Conservation (phyloP, 92 coral and sea anemone genomes). For the Palythoa grandiflora region DNA sequence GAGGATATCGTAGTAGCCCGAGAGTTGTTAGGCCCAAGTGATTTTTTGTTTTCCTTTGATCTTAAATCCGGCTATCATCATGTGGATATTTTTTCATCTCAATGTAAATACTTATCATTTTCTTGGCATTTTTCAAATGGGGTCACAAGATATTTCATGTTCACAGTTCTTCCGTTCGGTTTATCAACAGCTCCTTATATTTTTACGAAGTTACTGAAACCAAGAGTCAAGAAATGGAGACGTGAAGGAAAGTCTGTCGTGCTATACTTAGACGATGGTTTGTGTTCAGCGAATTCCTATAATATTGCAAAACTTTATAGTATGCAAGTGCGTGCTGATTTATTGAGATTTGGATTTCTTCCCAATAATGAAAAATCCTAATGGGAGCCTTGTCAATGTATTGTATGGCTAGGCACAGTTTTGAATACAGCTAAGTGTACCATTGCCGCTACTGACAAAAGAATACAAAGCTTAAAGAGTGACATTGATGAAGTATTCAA, state of each 20-base stretch:
- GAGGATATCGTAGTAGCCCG: slow-evolving; percentile 41
- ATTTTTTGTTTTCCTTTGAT: slow-evolving; percentile 40
- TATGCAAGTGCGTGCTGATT: slow-evolving; percentile 59
- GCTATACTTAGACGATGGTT: slow-evolving; percentile 61
- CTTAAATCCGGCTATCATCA: slow-evolving; percentile 44
- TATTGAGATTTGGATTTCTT: slow-evolving; percentile 64
- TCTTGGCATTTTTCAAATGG: slow-evolving; percentile 43
- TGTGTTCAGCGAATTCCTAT: slow-evolving; percentile 22
- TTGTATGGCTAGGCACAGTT: slow-evolving; percentile 53
- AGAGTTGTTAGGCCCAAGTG: slow-evolving; percentile 13
- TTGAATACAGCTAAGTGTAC: slow-evolving; percentile 54
- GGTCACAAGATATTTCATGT: slow-evolving; percentile 12
- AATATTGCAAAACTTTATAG: slow-evolving; percentile 49
- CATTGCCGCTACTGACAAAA: slow-evolving; percentile 51
- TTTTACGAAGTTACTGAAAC: slow-evolving; percentile 52
- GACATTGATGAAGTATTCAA: slow-evolving; percentile 35
- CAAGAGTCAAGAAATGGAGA: slow-evolving; percentile 63
- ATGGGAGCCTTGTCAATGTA: slow-evolving; percentile 64
- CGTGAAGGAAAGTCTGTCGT: slow-evolving; percentile 38
- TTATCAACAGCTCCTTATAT: slow-evolving; percentile 52
- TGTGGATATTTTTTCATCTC: slow-evolving; percentile 15
- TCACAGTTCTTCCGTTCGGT: slow-evolving; percentile 36
- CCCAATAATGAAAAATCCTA: slow-evolving; percentile 66
- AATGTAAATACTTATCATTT: slow-evolving; percentile 13
- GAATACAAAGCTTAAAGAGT: slow-evolving; percentile 37